These are phyloP conservation scores for Charina bottae DNA, from an alignment of 2,113 vertebrate genomes.

Conservation along the genomic window DNA sequence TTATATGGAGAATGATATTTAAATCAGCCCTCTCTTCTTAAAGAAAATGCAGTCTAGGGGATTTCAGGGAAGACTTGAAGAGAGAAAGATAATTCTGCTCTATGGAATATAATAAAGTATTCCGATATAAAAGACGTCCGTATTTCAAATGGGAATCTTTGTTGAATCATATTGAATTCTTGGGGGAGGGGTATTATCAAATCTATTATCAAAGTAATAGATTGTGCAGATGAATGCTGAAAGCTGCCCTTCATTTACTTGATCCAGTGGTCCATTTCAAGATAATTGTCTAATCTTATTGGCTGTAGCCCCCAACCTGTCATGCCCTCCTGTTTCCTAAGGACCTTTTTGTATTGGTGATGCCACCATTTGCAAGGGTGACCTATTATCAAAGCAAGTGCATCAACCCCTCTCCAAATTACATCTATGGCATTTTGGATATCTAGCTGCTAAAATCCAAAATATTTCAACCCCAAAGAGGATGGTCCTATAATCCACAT, in stretches of 20 bases:
- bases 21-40: constrained; percentile 29
- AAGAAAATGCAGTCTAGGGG: constrained; percentile 28
- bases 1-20: constrained; percentile 44
- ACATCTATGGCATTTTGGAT: too few relatives aligned
- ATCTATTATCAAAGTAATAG: too few relatives aligned
- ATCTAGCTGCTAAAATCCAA: too few relatives aligned
- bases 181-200: too few relatives aligned
- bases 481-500: too few relatives aligned
- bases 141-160: background rate
- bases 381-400: background rate
- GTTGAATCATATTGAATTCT: background rate
- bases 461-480: too few relatives aligned
- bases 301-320: background rate
- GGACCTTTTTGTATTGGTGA: too few relatives aligned
- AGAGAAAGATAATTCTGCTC: background rate
- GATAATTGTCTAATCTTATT: background rate
- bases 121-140: background rate
- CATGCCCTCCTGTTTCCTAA: background rate
- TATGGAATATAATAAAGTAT: background rate
- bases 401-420: too few relatives aligned
- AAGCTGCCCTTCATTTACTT: background rate
- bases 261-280: background rate
- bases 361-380: too few relatives aligned
- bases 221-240: background rate
- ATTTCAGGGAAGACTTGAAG: background rate